Evolutionary conservation across 2,888 invertebrate genomes (phyloP).

Genomic region (Apodemia hepburni): DNA sequence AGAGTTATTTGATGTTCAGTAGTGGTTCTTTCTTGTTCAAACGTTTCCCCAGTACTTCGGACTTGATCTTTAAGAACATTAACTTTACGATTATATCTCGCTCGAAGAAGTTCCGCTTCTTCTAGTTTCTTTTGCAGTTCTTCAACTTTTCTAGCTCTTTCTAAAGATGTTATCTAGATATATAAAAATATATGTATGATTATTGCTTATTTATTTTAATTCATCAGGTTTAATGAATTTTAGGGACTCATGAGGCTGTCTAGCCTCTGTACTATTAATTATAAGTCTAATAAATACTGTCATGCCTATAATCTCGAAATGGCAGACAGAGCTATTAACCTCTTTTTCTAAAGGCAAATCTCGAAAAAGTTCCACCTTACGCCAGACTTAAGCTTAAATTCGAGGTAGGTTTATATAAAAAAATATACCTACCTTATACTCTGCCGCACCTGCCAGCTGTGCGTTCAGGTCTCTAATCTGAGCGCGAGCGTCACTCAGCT

Average conservation of each 20-base stretch:
- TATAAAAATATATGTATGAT: neutral
- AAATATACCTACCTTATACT: slow-evolving; percentile 87
- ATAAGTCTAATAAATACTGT: too few species aligned
- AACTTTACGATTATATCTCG: slow-evolving; percentile 86
- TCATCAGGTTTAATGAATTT: too few species aligned
- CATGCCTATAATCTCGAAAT: too few species aligned
- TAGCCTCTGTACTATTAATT: too few species aligned
- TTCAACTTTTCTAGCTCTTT: slow-evolving; percentile 90
- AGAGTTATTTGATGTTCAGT: slow-evolving; percentile 85
- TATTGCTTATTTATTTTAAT: too few species aligned
- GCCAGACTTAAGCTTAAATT: neutral
- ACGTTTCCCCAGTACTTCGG: slow-evolving; percentile 82
- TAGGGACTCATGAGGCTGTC: too few species aligned
- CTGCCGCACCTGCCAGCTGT: slow-evolving; percentile 91
- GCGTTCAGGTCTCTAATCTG: slow-evolving; percentile 92
- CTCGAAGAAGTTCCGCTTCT: slow-evolving; percentile 89
- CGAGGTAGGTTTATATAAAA: neutral
- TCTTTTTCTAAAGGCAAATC: too few species aligned
- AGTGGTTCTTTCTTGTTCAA: slow-evolving; percentile 85
- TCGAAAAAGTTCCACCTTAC: too few species aligned
- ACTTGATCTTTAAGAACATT: slow-evolving; percentile 87
- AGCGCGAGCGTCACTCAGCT: slow-evolving; percentile 89
- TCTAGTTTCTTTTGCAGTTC: slow-evolving; percentile 90
- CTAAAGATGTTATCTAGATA: slow-evolving; percentile 88
- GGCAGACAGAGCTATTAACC: too few species aligned